Base-by-base conservation (phyloP, 2,888 invertebrate genomes). In the Lasioglossum pauxillum region DNA sequence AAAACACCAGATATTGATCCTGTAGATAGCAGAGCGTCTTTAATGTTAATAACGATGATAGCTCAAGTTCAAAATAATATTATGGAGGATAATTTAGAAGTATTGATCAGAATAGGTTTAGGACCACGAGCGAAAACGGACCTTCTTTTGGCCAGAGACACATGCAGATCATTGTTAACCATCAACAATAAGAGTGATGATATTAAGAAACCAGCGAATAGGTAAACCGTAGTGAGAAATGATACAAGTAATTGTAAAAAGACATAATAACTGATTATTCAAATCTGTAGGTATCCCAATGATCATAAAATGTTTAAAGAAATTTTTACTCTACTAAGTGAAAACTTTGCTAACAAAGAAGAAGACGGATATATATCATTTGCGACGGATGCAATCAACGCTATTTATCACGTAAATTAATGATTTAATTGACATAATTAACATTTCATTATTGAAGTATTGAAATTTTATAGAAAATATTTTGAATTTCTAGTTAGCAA, bases 11-110 rank as follows among this genome's bases (percentile, higher is more conserved):
- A 97, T 4, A 97, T 97, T 0, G 97, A 97, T 0, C 96, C 96
- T 69, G 96, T 96, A 90, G 97, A 98, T 86, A 97, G 98, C 79
- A 96, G 97, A 79, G 96, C 97, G 0, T 97, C 98, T 0, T 95
- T 98, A 5, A 96, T 97, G 82, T 94, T 99, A 1, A 96, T 99
- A 2, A 97, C 97, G 23, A 98, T 99, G 98, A 96, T 96, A 57
- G 97, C 97, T 0, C 95, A 95, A 91, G 96, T 96, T 0, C 97
- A 97, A 84, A 96, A 96, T 0, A 96, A 96, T 0, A 96, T 97
- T 44, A 96, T 96, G 0, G 95, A 96, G 10, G 96, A 96, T 41
- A 99, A 98, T 95, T 96, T 98, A 4, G 96, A 97, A 88, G 96
- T 98, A 8, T 96, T 99, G 73, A 96, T 98, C 84, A 96, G 96